A percentile compares a stretch with the other conserved stretches of the same genome.
phyloP scores from a whole-genome alignment of 2,888 invertebrate genomes.

The Andrena fulva region DNA sequence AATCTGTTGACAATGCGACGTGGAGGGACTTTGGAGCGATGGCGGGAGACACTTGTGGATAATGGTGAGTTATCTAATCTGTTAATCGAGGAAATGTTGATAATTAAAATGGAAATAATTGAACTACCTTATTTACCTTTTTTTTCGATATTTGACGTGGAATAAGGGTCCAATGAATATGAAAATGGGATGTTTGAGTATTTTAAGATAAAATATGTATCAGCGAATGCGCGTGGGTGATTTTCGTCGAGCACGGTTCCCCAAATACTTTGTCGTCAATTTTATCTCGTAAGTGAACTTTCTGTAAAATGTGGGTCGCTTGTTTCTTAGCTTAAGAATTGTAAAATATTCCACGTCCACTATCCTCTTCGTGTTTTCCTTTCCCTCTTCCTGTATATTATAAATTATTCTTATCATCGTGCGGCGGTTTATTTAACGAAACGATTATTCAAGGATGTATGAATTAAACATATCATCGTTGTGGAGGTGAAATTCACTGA shows the following conservation, averaged over 20 bases:
- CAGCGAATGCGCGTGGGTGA: slow-evolving; percentile 4
- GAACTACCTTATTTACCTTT: too few species aligned
- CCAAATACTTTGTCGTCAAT: slow-evolving; percentile 32
- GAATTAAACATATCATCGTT: slow-evolving; percentile 22
- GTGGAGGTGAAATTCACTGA: not conserved
- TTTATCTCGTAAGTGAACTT: slow-evolving; percentile 10
- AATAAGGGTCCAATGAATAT: too few species aligned
- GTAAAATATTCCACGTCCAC: not conserved
- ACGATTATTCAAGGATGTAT: not conserved
- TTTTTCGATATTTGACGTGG: too few species aligned
- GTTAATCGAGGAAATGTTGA: too few species aligned
- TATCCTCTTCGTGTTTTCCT: not conserved
- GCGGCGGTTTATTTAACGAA: not conserved
- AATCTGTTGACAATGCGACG: too few species aligned
- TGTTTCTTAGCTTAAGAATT: not conserved
- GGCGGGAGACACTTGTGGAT: too few species aligned
- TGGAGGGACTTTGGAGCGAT: too few species aligned
- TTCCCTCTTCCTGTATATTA: not conserved
- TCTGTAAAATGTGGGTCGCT: not conserved
- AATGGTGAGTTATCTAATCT: too few species aligned
- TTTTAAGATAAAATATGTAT: not conserved
- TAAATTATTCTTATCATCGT: not conserved
- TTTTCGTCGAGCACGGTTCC: not conserved
- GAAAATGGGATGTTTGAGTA: not conserved
- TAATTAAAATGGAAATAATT: too few species aligned